Percentiles rank a stretch among this genome's conserved stretches.
Conservation (phyloP, 2,797 vertebrate species). For the Rhabdophis nuchalis region DNA sequence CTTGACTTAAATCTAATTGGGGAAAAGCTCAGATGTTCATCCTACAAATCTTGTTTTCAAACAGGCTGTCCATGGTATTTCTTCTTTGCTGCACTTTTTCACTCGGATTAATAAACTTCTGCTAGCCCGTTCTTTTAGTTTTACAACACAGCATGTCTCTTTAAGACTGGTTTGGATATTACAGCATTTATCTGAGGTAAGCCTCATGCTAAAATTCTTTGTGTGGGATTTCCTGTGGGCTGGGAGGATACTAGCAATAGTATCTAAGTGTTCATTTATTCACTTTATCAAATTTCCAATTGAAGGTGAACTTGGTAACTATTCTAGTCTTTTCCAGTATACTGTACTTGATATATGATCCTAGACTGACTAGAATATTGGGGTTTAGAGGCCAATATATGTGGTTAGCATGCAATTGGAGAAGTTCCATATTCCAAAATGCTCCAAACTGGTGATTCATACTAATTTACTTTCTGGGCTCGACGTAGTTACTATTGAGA, state of each 20-base stretch:
- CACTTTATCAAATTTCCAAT: neutral
- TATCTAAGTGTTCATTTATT: neutral
- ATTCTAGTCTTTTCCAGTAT: neutral
- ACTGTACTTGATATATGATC: neutral
- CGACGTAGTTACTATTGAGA: neutral
- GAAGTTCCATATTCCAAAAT: neutral
- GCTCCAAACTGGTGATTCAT: neutral
- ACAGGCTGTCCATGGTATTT: conserved; percentile 77
- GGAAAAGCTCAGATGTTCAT: neutral
- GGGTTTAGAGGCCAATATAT: neutral
- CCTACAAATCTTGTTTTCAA: conserved; percentile 43
- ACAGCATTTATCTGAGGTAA: conserved; percentile 83
- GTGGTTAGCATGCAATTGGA: neutral
- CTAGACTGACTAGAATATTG: neutral
- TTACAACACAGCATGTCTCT: conserved; percentile 86
- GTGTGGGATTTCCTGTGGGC: neutral
- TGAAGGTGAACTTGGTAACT: neutral
- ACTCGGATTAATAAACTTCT: conserved; percentile 79
- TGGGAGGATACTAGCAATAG: neutral
- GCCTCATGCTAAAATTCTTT: neutral
- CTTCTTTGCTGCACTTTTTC: conserved; percentile 82
- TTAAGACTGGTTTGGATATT: conserved; percentile 86
- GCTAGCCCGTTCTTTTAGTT: conserved; percentile 79
- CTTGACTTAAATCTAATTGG: neutral
- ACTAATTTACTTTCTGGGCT: neutral